phyloP scores from a whole-genome alignment of 2,113 vertebrate species.

The Bothrops jararaca region DNA sequence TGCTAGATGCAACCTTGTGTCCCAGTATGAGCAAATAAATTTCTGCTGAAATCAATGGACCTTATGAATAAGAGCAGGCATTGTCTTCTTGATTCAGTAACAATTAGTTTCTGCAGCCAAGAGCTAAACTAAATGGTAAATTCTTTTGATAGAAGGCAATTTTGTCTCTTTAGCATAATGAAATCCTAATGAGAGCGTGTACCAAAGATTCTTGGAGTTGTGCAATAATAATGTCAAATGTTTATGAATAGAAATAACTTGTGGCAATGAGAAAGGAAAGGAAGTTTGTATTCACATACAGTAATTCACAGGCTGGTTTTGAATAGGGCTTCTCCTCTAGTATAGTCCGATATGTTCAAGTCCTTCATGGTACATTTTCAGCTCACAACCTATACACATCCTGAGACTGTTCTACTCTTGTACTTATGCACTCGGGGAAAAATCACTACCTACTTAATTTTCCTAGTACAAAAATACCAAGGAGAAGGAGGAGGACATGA shows the following conservation, averaged over 20 bases:
- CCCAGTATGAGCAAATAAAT: not conserved
- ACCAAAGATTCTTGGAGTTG: constrained; percentile 52
- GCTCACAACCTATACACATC: not conserved
- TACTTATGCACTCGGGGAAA: not conserved
- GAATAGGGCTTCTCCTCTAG: not conserved
- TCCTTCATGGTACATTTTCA: not conserved
- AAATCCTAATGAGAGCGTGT: constrained; percentile 50
- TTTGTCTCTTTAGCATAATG: constrained; percentile 42
- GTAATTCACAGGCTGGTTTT: constrained; percentile 4
- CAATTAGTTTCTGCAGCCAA: constrained; percentile 30
- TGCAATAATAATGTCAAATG: constrained; percentile 55
- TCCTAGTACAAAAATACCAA: not conserved
- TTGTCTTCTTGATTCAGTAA: constrained; percentile 41
- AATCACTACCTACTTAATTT: not conserved
- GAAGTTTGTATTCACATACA: constrained; percentile 47
- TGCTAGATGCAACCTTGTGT: not conserved
- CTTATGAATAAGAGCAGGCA: constrained; percentile 11
- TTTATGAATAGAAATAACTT: constrained; percentile 61
- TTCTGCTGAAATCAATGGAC: constrained; percentile 14
- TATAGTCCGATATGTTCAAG: not conserved
- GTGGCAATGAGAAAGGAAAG: constrained; percentile 43
- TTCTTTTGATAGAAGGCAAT: constrained; percentile 50
- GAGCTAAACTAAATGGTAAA: constrained; percentile 29
- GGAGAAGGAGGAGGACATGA: not conserved
- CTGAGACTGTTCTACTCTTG: not conserved